A percentile compares a stretch with the other conserved stretches of the same genome.
These are phyloP conservation scores for Lasioglossum albipes DNA, from an alignment of 1,140 invertebrate species.

Conservation along the genomic window DNA sequence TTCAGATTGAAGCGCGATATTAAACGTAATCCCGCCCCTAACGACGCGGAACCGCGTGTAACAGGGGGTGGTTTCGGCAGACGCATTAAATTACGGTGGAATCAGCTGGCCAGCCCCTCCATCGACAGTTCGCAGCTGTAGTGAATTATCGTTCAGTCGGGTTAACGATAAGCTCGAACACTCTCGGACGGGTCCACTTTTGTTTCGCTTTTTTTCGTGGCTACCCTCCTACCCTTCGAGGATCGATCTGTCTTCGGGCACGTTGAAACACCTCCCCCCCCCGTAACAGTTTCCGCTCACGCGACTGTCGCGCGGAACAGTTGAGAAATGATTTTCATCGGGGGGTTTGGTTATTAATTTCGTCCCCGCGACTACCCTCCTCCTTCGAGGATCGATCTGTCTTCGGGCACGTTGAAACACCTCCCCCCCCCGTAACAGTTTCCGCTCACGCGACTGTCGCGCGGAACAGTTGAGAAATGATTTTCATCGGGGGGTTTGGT, in stretches of 20 bases:
- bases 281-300: conserved; percentile 6
- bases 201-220: neutral
- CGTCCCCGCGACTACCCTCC: neutral
- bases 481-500: conserved; percentile 8
- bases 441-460: conserved; percentile 9
- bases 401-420: conserved; percentile 18
- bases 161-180: conserved; percentile 20
- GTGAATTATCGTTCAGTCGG: conserved; percentile 38
- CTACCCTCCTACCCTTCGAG: neutral
- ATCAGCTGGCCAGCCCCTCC: conserved; percentile 27
- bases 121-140: conserved; percentile 40
- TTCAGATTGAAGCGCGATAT: neutral
- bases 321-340: conserved; percentile 26
- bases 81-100: conserved; percentile 27
- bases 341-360: conserved; percentile 23
- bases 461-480: conserved; percentile 11
- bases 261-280: conserved; percentile 9
- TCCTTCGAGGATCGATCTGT: conserved; percentile 18
- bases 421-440: neutral
- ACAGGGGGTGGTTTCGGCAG: neutral
- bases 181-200: neutral
- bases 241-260: conserved; percentile 32
- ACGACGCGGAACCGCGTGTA: neutral
- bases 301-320: neutral
- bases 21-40: conserved; percentile 1